These are phyloP conservation scores for Oreonectes daqikongensis DNA, from an alignment of 2,797 vertebrate genomes.

Conservation along the genomic window DNA sequence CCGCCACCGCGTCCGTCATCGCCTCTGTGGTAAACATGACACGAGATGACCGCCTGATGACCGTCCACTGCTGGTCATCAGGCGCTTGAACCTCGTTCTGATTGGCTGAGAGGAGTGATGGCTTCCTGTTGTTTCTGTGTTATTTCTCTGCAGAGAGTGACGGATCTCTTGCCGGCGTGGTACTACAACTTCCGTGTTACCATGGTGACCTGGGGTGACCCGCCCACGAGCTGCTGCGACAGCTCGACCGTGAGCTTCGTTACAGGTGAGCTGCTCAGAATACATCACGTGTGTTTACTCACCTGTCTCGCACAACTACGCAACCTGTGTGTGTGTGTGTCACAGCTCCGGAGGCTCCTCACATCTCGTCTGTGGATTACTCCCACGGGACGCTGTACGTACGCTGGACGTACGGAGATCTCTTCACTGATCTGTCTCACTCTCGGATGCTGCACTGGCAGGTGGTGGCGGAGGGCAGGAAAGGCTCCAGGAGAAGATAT, in stretches of 20 bases:
- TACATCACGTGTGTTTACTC: background rate
- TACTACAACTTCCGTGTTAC: constrained; percentile 95
- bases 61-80: too few relatives aligned
- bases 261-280: constrained; percentile 77
- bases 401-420: constrained; percentile 89
- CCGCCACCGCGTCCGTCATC: constrained; percentile 86
- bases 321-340: background rate
- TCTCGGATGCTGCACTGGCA: constrained; percentile 95
- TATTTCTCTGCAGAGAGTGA: constrained; percentile 79
- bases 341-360: constrained; percentile 90
- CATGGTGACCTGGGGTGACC: constrained; percentile 95
- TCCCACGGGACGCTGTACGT: constrained; percentile 83
- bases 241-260: constrained; percentile 89
- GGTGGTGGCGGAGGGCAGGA: constrained; percentile 88
- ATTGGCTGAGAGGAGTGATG: background rate
- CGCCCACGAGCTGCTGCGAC: constrained; percentile 89
- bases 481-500: constrained; percentile 83
- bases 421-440: constrained; percentile 88
- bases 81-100: too few relatives aligned
- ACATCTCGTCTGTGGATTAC: constrained; percentile 88
- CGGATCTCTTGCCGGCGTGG: constrained; percentile 91
- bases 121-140: background rate
- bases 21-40: constrained; percentile 87
- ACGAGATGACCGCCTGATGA: background rate
- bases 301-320: background rate